Percentiles rank a stretch among this genome's conserved stretches.
Conservation (phyloP, 2,797 vertebrate species). For the Telmatherina bonti region DNA sequence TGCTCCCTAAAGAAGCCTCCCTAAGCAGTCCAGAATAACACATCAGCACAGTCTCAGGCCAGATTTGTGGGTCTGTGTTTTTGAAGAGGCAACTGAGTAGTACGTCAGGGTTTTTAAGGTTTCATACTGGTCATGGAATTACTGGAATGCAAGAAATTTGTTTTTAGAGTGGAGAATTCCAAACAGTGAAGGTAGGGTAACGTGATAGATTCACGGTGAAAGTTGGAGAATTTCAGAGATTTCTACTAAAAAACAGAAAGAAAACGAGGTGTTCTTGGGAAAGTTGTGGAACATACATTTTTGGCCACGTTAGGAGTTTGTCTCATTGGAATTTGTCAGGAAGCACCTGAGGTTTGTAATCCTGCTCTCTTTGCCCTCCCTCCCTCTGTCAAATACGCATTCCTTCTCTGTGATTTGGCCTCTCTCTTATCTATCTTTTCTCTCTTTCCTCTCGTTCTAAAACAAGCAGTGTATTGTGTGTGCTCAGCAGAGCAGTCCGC, state of each 20-base stretch:
- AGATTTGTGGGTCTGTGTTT: not conserved
- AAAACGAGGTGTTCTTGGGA: constrained; percentile 8
- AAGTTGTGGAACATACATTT: constrained; percentile 42
- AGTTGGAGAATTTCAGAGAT: constrained; percentile 34
- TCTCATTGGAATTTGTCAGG: constrained; percentile 28
- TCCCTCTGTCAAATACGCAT: constrained; percentile 52
- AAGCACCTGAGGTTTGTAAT: constrained; percentile 69
- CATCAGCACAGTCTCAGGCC: constrained; percentile 38
- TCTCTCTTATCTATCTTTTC: constrained; percentile 72
- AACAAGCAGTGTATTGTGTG: constrained; percentile 79
- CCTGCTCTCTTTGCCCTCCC: constrained; percentile 19
- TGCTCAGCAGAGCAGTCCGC: constrained; percentile 76
- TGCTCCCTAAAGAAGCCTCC: constrained; percentile 42
- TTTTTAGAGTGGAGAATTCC: constrained; percentile 40
- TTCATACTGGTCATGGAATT: constrained; percentile 61
- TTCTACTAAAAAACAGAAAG: not conserved
- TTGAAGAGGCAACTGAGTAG: constrained; percentile 45
- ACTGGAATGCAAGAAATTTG: constrained; percentile 67
- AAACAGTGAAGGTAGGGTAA: constrained; percentile 51
- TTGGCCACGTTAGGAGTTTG: constrained; percentile 34
- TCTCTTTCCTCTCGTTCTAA: constrained; percentile 72
- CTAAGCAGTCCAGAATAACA: constrained; percentile 50
- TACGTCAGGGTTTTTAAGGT: constrained; percentile 56
- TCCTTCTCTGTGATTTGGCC: constrained; percentile 70
- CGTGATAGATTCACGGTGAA: constrained; percentile 39